A percentile compares a stretch with the other conserved stretches of the same genome.
Conservation (phyloP, 2,888 invertebrate species). For the Alviniconcha strummeri region DNA sequence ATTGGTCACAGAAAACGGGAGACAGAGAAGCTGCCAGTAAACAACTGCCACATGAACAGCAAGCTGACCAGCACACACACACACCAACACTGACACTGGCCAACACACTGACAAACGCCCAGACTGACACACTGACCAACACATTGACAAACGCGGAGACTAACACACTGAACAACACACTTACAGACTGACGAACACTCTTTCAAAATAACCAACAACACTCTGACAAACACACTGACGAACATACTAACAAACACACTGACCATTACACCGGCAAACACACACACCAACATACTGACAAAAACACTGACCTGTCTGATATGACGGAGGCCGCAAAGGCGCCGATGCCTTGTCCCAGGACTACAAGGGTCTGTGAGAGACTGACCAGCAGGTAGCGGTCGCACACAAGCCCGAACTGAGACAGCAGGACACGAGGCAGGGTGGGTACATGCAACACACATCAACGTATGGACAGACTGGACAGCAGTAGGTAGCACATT, state of each 20-base stretch:
- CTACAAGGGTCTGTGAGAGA: slow-evolving; percentile 34
- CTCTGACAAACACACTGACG: background rate
- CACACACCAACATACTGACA: background rate
- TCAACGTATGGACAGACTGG: no score
- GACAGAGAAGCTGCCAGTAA: background rate
- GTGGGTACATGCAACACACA: background rate
- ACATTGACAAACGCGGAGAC: background rate
- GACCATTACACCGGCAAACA: background rate
- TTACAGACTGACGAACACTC: background rate
- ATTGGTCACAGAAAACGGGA: background rate
- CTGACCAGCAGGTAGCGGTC: slow-evolving; percentile 31
- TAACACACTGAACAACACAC: background rate
- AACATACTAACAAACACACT: background rate
- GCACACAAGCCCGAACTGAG: slow-evolving; percentile 38
- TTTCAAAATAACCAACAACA: no score
- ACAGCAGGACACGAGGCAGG: background rate
- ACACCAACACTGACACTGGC: background rate
- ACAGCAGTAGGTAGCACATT: no score
- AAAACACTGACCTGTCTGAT: slow-evolving; percentile 33
- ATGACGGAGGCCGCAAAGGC: slow-evolving; percentile 29
- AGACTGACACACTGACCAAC: background rate
- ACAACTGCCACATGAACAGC: background rate
- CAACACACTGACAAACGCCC: background rate
- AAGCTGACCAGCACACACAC: background rate
- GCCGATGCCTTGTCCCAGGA: slow-evolving; percentile 35